phyloP scores from a whole-genome alignment of 2,888 invertebrate species.

The Dione juno region DNA sequence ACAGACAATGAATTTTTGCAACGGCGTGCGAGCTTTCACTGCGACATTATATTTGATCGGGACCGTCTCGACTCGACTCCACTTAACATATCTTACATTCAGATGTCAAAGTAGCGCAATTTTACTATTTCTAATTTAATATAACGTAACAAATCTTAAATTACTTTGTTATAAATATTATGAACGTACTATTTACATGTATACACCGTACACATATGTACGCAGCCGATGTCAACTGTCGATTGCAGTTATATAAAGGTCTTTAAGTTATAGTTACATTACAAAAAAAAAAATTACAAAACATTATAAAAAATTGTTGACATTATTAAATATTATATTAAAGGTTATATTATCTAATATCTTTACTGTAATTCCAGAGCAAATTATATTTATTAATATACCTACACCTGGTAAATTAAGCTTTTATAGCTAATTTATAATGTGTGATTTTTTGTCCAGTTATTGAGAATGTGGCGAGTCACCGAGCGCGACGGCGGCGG shows the following conservation, averaged over 20 bases:
- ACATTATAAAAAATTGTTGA: too few relatives aligned
- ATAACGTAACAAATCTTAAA: neutral
- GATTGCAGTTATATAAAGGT: too few relatives aligned
- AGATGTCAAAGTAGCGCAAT: conserved; percentile 44
- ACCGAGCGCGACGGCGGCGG: conserved; percentile 65
- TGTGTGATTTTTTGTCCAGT: conserved; percentile 49
- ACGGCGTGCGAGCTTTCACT: conserved; percentile 67
- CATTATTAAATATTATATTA: too few relatives aligned
- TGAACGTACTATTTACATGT: too few relatives aligned
- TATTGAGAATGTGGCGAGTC: conserved; percentile 57
- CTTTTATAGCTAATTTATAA: neutral
- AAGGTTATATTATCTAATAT: too few relatives aligned
- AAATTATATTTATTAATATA: neutral
- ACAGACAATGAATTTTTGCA: conserved; percentile 69
- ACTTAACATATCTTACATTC: conserved; percentile 42
- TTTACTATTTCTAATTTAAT: conserved; percentile 16
- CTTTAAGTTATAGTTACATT: too few relatives aligned
- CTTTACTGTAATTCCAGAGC: too few relatives aligned
- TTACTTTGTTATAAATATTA: neutral
- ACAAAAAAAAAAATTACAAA: too few relatives aligned
- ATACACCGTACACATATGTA: too few relatives aligned
- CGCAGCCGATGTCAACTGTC: too few relatives aligned
- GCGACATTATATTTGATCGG: conserved; percentile 48
- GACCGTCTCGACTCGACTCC: conserved; percentile 32
- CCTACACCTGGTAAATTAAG: neutral